Percentiles rank a stretch among this genome's conserved stretches.
Evolutionary conservation across 2,888 invertebrate species (phyloP).

Genomic region (Chaetogeoica ovagalla): DNA sequence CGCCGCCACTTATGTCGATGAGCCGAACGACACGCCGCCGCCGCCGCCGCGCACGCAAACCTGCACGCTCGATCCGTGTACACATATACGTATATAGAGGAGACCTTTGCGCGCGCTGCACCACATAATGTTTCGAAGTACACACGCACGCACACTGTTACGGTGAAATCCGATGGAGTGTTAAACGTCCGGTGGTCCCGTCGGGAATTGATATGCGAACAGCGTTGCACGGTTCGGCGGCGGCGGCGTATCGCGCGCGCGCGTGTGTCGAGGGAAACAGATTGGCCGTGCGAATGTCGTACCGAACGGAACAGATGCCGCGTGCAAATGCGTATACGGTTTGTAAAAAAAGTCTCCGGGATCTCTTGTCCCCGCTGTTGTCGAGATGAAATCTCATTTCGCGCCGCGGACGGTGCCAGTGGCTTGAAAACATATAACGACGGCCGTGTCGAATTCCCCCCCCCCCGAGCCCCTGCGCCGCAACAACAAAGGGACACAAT

Average conservation of each 20-base stretch:
- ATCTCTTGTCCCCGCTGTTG: not conserved
- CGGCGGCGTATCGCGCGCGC: not conserved
- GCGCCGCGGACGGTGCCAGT: too few relatives aligned
- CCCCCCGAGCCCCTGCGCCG: too few relatives aligned
- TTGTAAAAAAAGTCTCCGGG: slow-evolving; percentile 2
- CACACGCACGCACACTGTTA: not conserved
- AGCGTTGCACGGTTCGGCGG: not conserved
- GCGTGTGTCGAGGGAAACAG: slow-evolving; percentile 10
- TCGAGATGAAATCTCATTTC: not conserved
- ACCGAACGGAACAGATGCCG: slow-evolving; percentile 23
- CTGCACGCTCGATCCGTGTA: too few relatives aligned
- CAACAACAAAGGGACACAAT: too few relatives aligned
- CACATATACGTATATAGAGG: too few relatives aligned
- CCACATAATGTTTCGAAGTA: not conserved
- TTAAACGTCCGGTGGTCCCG: slow-evolving; percentile 49
- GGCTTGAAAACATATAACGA: not conserved
- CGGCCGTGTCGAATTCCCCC: too few relatives aligned
- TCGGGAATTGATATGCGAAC: slow-evolving; percentile 37
- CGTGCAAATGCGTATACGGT: slow-evolving; percentile 14
- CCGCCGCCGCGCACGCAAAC: not conserved
- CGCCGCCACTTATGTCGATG: slow-evolving; percentile 49
- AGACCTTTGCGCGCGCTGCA: too few relatives aligned
- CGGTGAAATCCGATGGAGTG: slow-evolving; percentile 48
- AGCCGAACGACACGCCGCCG: slow-evolving; percentile 7
- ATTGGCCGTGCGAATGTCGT: slow-evolving; percentile 35